Conservation (phyloP, 2,888 invertebrate species). For the Lycocerus yunnanus region DNA sequence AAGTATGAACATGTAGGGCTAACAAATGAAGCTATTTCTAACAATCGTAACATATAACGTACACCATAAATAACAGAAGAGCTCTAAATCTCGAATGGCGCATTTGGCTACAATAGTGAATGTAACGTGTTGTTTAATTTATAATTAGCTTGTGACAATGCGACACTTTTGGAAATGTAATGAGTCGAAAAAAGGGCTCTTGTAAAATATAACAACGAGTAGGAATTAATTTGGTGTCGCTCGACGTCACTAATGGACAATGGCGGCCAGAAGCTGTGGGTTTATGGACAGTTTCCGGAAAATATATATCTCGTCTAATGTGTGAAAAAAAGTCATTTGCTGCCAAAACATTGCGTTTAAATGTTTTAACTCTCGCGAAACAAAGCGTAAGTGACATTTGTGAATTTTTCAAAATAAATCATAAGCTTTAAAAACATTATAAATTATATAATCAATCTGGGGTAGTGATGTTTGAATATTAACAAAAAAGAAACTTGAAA, state of each 20-base stretch:
- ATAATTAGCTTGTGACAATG: slow-evolving; percentile 37
- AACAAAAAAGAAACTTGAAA: slow-evolving; percentile 31
- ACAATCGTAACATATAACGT: slow-evolving; percentile 21
- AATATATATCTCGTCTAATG: slow-evolving; percentile 33
- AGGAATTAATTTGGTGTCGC: slow-evolving; percentile 42
- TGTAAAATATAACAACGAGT: slow-evolving; percentile 41
- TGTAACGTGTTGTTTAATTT: slow-evolving; percentile 35
- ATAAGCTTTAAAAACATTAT: not conserved
- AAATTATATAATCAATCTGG: slow-evolving; percentile 21
- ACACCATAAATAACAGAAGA: slow-evolving; percentile 27
- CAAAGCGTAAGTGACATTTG: not conserved
- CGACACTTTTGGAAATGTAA: slow-evolving; percentile 46
- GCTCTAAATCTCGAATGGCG: slow-evolving; percentile 30
- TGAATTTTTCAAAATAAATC: not conserved
- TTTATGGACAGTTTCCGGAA: slow-evolving; percentile 39
- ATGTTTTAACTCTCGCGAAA: not conserved
- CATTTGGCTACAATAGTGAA: slow-evolving; percentile 25
- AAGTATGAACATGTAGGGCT: slow-evolving; percentile 1
- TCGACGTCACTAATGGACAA: slow-evolving; percentile 45
- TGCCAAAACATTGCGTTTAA: slow-evolving; percentile 17
- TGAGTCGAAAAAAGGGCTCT: slow-evolving; percentile 43
- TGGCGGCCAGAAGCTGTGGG: slow-evolving; percentile 41
- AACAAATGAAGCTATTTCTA: slow-evolving; percentile 17
- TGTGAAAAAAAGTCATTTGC: slow-evolving; percentile 29
- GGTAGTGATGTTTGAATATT: slow-evolving; percentile 26